Evolutionary conservation across 1,140 invertebrate genomes (phyloP).

Genomic region (Periplaneta americana): DNA sequence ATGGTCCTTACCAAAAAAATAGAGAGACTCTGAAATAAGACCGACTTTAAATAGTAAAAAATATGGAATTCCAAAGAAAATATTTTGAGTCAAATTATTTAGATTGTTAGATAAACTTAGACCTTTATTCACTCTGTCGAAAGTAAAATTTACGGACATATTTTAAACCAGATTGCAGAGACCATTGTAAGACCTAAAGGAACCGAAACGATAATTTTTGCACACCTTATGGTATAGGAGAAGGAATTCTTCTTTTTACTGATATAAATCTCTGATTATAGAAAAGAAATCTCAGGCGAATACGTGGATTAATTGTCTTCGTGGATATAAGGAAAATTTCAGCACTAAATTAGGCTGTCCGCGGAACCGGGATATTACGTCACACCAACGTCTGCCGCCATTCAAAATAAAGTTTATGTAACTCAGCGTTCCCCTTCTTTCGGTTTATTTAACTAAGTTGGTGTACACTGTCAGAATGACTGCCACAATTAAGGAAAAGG

Average conservation of each 20-base stretch:
- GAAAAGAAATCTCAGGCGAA: not conserved
- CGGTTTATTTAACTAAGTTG: not conserved
- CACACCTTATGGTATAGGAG: not conserved
- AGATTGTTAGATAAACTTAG: too few species aligned
- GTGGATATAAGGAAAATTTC: not conserved
- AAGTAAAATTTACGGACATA: too few species aligned
- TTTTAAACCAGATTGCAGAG: too few species aligned
- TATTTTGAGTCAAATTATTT: too few species aligned
- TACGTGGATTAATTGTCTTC: not conserved
- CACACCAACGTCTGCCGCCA: not conserved
- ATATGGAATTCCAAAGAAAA: too few species aligned
- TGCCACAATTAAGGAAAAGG: too few species aligned
- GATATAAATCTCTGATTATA: not conserved
- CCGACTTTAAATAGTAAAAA: too few species aligned
- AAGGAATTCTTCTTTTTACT: not conserved
- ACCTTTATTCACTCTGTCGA: too few species aligned
- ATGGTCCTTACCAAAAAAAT: too few species aligned
- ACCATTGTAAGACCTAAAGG: too few species aligned
- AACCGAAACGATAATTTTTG: too few species aligned
- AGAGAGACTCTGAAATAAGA: too few species aligned
- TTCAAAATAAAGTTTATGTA: not conserved
- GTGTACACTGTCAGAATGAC: not conserved
- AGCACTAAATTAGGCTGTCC: not conserved
- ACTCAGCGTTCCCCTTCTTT: not conserved
- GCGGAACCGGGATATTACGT: not conserved